Evolutionary conservation across 2,888 invertebrate genomes (phyloP), one percentile per base, ranked within the genome.

Genomic region (Rotaria socialis): DNA sequence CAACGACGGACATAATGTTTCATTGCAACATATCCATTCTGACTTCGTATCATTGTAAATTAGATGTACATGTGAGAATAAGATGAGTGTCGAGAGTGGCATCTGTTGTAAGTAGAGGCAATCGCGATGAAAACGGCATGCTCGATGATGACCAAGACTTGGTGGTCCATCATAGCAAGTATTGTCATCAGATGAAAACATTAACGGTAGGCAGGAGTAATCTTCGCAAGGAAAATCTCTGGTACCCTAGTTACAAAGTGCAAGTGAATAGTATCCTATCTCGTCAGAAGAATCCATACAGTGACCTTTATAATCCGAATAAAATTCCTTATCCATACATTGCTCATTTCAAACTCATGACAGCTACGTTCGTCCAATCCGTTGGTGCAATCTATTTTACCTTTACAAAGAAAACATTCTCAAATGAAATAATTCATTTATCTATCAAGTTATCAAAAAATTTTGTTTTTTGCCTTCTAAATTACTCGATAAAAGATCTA

Each of bases 161-260:
- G n/a, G n/a, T 24, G 80, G 80, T 11, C 80, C 80, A n/a, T 80
- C 47, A 47, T 80, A 47, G 14, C 80, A 80, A 47, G 2, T 1
- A 5, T 24, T 47, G n/a, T 80, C 80, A 10, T 47, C 80, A 80
- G 47, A 80, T n/a, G 80, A 80, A 10, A 80, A 80, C 24, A 14
- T 16, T 8, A 8, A 2, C 0, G 22, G 10, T 0, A 24, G 43
- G n/a, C 80, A 67, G 35, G 4, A 0, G 1, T 16, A 0, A 4
- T 67, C 35, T 67, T 67, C 35, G 5, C 67, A 58, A 11, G 55
- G 2, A n/a, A n/a, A n/a, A 10, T 58, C 7, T 2, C 16, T 0
- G 7, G 4, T 5, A 3, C 11, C 24, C n/a, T 0, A 16, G 35
- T 4, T 35, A 1, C 27, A 19, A 16, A 35, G 4, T 35, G 5